Base-by-base conservation (phyloP, 2,888 invertebrate genomes). In the Prostheceraeus crozeri region DNA sequence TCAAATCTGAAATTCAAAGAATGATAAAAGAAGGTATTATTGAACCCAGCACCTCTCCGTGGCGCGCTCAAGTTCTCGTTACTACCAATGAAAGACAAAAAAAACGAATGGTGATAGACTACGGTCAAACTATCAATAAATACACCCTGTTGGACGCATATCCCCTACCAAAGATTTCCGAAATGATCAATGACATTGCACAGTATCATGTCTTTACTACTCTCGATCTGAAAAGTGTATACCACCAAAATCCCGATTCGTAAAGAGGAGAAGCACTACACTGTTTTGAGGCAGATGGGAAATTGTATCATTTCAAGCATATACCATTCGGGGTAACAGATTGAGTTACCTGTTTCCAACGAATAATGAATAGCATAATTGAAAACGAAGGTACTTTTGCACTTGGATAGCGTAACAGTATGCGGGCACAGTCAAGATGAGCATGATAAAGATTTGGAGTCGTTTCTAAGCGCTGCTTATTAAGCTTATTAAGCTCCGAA, bases 61-160 rank as follows among this genome's bases (percentile, higher is more conserved):
- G 64, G 62, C 8, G 54, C 1, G 62, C 64, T 11, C 65, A 64
- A 25, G 59, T 59, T 3, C 40, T 64, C 11, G 62, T 65, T 1
- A 53, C 56, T n/a, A 59, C 57, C 6, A 57, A 61, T 27, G 57
- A 63, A 35, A 30, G 52, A 1, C 62, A 61, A 14, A 62, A 61
- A 16, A 51, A 57, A 8, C 40, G 62, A 35, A 56, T 66, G 23
- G 62, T 62, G 6, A 57, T 65, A 14, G 63, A 67, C 33, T 65
- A 66, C 25, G 63, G 51, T 1, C 62, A 65, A 35, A 65, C 56
- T 1, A 35, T 69, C 2, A 69, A 68, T 27, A 48, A 45, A 19
- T 63, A 62, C 19, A 66, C 67, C 2, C 48, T 57, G 21, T 46
- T 62, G 1, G 63, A 66, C 54, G 62, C 46, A 4, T 66, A 65